Percentiles rank a stretch among this genome's conserved stretches.
Evolutionary conservation across 30 jellyfish, hydroid and myxozoan genomes (phyloP).

Genomic region (Hydractinia echinata): DNA sequence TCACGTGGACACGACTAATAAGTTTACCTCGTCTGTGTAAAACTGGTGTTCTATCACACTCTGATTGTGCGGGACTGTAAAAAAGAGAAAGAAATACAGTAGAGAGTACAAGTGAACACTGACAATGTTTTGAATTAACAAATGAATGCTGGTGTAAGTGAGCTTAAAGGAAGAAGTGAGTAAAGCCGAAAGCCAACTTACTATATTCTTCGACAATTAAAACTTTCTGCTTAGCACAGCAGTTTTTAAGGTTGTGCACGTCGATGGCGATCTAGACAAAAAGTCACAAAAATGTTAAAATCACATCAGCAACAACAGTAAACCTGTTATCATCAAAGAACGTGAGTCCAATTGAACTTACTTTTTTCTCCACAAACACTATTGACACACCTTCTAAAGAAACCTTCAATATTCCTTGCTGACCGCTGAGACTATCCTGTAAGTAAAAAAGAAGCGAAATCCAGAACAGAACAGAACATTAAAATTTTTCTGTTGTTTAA

Average conservation of each 20-base stretch:
- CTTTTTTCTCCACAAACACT: conserved; percentile 81
- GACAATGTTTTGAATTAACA: too few species aligned
- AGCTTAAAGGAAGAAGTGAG: background rate
- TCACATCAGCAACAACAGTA: background rate
- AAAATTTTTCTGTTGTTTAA: too few species aligned
- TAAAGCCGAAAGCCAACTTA: conserved; percentile 17
- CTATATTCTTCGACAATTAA: conserved; percentile 72
- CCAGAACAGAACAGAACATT: background rate
- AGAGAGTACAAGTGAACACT: too few species aligned
- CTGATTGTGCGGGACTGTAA: conserved; percentile 76
- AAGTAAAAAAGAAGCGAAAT: background rate
- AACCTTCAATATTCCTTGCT: conserved; percentile 75
- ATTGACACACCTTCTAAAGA: conserved; percentile 84
- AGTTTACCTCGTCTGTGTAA: conserved; percentile 45
- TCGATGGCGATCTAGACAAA: conserved; percentile 61
- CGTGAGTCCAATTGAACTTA: conserved; percentile 14
- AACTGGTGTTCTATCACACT: conserved; percentile 49
- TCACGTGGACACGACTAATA: background rate
- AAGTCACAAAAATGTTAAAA: background rate
- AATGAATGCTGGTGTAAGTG: background rate
- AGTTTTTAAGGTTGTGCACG: conserved; percentile 69
- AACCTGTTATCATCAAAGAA: too few species aligned
- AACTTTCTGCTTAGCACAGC: conserved; percentile 70
- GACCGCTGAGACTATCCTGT: conserved; percentile 60
- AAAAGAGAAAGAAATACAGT: background rate